Evolutionary conservation across 1,140 invertebrate genomes (phyloP).

Genomic region (Drosophila insularis): DNA sequence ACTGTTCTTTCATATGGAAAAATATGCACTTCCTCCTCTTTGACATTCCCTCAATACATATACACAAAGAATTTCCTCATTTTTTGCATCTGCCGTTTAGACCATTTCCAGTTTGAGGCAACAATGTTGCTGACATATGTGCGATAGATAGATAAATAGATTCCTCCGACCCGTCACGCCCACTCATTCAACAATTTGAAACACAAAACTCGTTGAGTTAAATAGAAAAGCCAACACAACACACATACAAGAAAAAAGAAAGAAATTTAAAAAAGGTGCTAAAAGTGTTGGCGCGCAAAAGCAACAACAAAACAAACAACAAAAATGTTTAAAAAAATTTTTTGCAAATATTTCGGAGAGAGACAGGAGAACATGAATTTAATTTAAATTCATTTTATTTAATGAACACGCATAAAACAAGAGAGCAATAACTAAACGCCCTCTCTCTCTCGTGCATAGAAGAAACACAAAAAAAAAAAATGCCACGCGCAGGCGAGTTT

Average conservation of each 20-base stretch:
- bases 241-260: slow-evolving; percentile 31
- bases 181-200: slow-evolving; percentile 25
- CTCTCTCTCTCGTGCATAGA: background rate
- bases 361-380: slow-evolving; percentile 58
- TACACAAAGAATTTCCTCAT: background rate
- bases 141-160: slow-evolving; percentile 20
- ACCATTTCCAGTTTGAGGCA: slow-evolving; percentile 22
- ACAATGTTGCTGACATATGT: slow-evolving; percentile 48
- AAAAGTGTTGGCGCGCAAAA: slow-evolving; percentile 69
- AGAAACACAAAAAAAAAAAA: slow-evolving; percentile 47
- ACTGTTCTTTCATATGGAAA: slow-evolving; percentile 1
- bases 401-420: slow-evolving; percentile 49
- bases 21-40: background rate
- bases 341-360: slow-evolving; percentile 42
- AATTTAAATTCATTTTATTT: slow-evolving; percentile 66
- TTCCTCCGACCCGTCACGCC: slow-evolving; percentile 14
- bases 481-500: slow-evolving; percentile 75
- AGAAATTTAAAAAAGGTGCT: slow-evolving; percentile 52
- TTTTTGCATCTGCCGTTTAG: slow-evolving; percentile 26
- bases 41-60: background rate
- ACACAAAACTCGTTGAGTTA: slow-evolving; percentile 49
- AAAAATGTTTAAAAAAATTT: slow-evolving; percentile 16
- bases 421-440: slow-evolving; percentile 9
- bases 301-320: slow-evolving; percentile 20
- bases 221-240: slow-evolving; percentile 60